Conservation (phyloP, 2,888 invertebrate species). For the Euplexia lucipara region DNA sequence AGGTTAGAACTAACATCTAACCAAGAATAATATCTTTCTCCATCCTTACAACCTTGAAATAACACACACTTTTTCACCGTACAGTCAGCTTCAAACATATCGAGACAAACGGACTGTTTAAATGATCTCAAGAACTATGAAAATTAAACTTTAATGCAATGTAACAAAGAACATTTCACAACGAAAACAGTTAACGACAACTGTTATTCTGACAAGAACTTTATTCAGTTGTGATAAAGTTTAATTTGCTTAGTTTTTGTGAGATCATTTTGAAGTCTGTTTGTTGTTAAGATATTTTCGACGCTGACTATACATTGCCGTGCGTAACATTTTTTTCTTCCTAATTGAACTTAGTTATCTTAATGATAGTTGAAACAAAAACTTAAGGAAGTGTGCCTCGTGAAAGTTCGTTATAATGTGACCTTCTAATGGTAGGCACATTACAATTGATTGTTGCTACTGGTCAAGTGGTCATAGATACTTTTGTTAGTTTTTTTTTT, state of each 20-base stretch:
- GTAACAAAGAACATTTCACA: no score
- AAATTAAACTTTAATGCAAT: no score
- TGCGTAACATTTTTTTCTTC: conserved; percentile 47
- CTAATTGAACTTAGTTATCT: conserved; percentile 51
- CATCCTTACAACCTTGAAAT: conserved; percentile 42
- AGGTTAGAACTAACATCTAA: conserved; percentile 21
- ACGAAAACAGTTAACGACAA: no score
- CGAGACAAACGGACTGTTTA: no score
- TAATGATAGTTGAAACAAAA: conserved; percentile 65
- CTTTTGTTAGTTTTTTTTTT: conserved; percentile 25
- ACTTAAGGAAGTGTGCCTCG: conserved; percentile 67
- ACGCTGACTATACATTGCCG: background rate
- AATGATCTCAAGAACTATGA: no score
- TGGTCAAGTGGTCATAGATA: conserved; percentile 23
- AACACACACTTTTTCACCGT: conserved; percentile 27
- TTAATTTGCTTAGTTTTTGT: no score
- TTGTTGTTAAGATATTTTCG: no score
- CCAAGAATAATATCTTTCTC: conserved; percentile 36
- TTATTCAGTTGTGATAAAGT: no score
- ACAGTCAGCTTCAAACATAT: no score
- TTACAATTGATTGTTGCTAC: conserved; percentile 39
- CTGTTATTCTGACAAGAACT: no score
- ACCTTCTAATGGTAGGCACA: conserved; percentile 61
- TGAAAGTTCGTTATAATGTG: conserved; percentile 67
- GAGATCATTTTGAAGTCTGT: no score